Percentiles rank a stretch among this genome's conserved stretches.
phyloP scores from a whole-genome alignment of 2,888 invertebrate species.

The Iphiclides podalirius region DNA sequence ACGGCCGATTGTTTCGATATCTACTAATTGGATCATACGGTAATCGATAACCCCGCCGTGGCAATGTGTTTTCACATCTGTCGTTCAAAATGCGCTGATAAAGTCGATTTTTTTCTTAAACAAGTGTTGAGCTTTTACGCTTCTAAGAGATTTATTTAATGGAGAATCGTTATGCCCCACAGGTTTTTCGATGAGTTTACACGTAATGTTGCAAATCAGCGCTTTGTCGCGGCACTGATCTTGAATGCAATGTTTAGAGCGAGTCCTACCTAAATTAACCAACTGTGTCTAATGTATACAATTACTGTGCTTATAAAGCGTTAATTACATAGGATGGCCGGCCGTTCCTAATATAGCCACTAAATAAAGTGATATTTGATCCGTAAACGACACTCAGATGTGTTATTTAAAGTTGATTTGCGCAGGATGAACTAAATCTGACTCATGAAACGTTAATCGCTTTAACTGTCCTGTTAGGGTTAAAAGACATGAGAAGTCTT shows the following conservation, averaged over 20 bases:
- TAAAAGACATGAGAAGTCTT: too few relatives aligned
- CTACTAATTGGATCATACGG: slow-evolving; percentile 77
- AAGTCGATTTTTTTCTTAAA: not conserved
- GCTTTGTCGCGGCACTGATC: too few relatives aligned
- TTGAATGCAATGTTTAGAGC: not conserved
- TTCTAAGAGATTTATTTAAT: not conserved
- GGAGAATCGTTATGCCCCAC: not conserved
- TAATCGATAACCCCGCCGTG: slow-evolving; percentile 73
- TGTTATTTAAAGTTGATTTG: too few relatives aligned
- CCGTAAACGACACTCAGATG: not conserved
- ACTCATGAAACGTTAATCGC: too few relatives aligned
- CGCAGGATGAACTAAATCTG: too few relatives aligned
- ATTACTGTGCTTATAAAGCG: slow-evolving; percentile 1
- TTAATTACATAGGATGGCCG: not conserved
- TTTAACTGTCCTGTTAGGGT: too few relatives aligned
- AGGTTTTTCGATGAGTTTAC: not conserved
- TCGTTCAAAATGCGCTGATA: slow-evolving; percentile 40
- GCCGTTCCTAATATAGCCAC: not conserved
- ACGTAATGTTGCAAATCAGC: too few relatives aligned
- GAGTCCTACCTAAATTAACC: not conserved
- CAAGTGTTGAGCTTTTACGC: not conserved
- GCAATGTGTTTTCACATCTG: slow-evolving; percentile 73
- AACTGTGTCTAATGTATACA: not conserved
- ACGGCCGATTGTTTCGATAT: slow-evolving; percentile 72
- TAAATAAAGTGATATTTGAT: not conserved